phyloP scores from a whole-genome alignment of 1,140 invertebrate genomes.

The Musca domestica region DNA sequence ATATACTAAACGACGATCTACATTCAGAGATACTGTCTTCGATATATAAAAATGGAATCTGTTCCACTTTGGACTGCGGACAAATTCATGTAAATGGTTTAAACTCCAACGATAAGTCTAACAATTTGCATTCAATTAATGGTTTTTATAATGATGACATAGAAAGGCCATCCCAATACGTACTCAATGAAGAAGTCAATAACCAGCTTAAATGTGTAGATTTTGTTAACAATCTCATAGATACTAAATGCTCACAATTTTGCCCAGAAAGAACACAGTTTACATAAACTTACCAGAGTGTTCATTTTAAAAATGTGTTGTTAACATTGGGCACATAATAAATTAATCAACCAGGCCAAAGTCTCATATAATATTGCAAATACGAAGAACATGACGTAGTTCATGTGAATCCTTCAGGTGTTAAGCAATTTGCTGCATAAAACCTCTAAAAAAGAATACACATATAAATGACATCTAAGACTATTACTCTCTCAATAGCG shows the following conservation, averaged over 20 bases:
- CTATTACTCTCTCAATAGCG: background rate
- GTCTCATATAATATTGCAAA: too few relatives aligned
- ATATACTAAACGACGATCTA: slow-evolving; percentile 57
- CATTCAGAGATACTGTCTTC: slow-evolving; percentile 63
- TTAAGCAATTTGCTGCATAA: too few relatives aligned
- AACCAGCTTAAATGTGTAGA: background rate
- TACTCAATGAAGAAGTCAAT: background rate
- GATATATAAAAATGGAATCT: slow-evolving; percentile 65
- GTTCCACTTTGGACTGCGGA: slow-evolving; percentile 29
- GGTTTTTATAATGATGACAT: background rate
- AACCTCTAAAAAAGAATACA: too few relatives aligned
- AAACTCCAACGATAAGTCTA: background rate
- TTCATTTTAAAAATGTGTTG: too few relatives aligned
- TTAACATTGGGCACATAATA: too few relatives aligned
- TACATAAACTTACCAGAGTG: background rate
- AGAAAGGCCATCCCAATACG: background rate
- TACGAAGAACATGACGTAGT: too few relatives aligned
- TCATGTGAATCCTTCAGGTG: too few relatives aligned
- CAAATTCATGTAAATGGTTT: background rate
- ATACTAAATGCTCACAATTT: background rate
- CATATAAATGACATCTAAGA: background rate
- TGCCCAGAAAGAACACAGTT: background rate
- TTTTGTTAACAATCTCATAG: slow-evolving; percentile 6
- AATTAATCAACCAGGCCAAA: too few relatives aligned
- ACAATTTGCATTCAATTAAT: background rate